These are phyloP conservation scores for Drosophila pallidifrons DNA, from an alignment of 1,140 invertebrate species.

Conservation along the genomic window DNA sequence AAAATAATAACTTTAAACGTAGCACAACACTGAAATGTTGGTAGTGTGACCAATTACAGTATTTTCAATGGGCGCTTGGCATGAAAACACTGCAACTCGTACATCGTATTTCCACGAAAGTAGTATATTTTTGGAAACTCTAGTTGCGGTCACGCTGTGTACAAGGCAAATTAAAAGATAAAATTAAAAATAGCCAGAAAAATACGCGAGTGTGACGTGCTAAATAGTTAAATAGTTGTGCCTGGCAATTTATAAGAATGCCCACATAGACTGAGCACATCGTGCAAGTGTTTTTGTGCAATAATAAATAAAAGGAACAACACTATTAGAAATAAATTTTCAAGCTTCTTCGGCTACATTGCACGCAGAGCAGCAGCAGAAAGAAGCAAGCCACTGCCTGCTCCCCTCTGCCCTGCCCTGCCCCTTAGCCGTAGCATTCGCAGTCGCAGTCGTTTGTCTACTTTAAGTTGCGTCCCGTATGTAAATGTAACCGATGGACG, in stretches of 20 bases:
- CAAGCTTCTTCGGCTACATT: slow-evolving; percentile 37
- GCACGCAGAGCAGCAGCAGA: slow-evolving; percentile 7
- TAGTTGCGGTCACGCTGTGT: not conserved
- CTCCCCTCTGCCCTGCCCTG: slow-evolving; percentile 9
- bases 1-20: slow-evolving; percentile 13
- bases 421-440: slow-evolving; percentile 18
- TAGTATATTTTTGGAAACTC: not conserved
- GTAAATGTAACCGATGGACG: slow-evolving; percentile 61
- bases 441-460: slow-evolving; percentile 43
- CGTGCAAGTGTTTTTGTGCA: slow-evolving; percentile 66
- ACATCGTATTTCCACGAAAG: not conserved
- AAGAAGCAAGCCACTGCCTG: slow-evolving; percentile 40
- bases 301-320: slow-evolving; percentile 51
- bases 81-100: too few relatives aligned
- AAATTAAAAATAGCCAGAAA: slow-evolving; percentile 50
- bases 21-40: slow-evolving; percentile 28
- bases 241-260: slow-evolving; percentile 43
- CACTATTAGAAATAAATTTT: slow-evolving; percentile 37
- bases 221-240: slow-evolving; percentile 49
- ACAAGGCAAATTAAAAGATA: slow-evolving; percentile 54
- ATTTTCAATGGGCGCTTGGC: too few relatives aligned
- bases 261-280: slow-evolving; percentile 59
- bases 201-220: slow-evolving; percentile 55
- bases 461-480: slow-evolving; percentile 52
- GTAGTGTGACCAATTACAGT: not conserved